Base-by-base conservation (phyloP, 2,797 vertebrate genomes). In the Chrosomus eos region DNA sequence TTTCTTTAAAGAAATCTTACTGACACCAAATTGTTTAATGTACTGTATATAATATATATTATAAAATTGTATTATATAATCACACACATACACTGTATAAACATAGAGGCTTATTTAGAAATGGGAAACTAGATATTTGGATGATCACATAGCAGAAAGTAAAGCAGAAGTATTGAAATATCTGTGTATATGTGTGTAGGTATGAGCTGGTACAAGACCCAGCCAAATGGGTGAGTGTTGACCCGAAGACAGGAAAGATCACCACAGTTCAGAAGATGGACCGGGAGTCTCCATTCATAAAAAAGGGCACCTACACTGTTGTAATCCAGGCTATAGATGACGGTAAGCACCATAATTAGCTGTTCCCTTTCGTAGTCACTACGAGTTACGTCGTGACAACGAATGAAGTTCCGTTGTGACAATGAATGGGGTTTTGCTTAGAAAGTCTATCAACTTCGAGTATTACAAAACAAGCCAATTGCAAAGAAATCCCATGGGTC, bases 201-300 rank as follows among this genome's bases (percentile, higher is more conserved):
- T 97, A 91, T 82, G 33, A 66, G 84, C 3, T 96, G 21, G 58
- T 89, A 38, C 14, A 87, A 0, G 97, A 97, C 86, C 93, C 93
- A 9, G 95, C 90, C 3, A 33, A 82, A 0, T 97, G 96, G 96
- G 81, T 97, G 40, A 87, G 23, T 0, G 62, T 97, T 67, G 94
- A 97, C 85, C 38, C 90, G 66, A 90, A 89, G 83, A 96, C 96
- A 0, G 97, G 97, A 73, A 18, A 55, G 19, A 73, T 97, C 9
- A 94, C 55, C 73, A 81, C 96, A 45, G 16, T 9, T 13, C 85
- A 94, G 89, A 94, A 86, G 48, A 92, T 96, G 89, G 96, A 97
- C 90, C 89, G 92, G 45, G 96, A 97, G 82, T 97, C 96, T 1
- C 87, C 90, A 3, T 89, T 87, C 43, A 92, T 97, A 18, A 89